phyloP scores from a whole-genome alignment of 2,888 invertebrate genomes.

The Dryocosmus kuriphilus region DNA sequence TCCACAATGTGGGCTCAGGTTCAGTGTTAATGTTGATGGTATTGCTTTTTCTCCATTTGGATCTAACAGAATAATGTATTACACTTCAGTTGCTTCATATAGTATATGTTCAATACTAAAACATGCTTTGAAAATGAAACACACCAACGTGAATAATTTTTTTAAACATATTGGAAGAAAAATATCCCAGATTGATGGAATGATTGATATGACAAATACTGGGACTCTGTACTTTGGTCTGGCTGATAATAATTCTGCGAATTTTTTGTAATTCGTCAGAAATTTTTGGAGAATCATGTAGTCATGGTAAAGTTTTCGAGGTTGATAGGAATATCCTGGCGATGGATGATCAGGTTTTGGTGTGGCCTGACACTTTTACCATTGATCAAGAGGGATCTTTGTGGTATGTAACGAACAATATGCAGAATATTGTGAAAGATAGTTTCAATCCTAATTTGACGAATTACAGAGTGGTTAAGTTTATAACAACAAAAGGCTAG shows the following conservation, averaged over 20 bases:
- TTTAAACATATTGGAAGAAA: constrained; percentile 83
- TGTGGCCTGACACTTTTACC: constrained; percentile 87
- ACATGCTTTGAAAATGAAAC: constrained; percentile 79
- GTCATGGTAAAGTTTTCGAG: constrained; percentile 79
- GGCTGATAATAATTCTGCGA: constrained; percentile 84
- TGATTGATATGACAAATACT: constrained; percentile 86
- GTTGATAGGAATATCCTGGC: constrained; percentile 83
- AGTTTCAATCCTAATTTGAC: constrained; percentile 81
- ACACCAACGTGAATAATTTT: constrained; percentile 72
- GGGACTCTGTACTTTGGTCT: constrained; percentile 86
- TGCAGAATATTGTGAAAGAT: constrained; percentile 83
- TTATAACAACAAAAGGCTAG: constrained; percentile 81
- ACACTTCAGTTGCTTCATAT: constrained; percentile 84
- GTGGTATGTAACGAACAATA: constrained; percentile 83
- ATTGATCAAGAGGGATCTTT: constrained; percentile 84
- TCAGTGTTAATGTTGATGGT: constrained; percentile 84
- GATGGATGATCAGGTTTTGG: constrained; percentile 83
- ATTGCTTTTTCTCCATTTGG: constrained; percentile 84
- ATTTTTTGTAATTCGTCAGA: constrained; percentile 79
- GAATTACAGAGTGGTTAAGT: constrained; percentile 82
- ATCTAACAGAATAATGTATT: constrained; percentile 79
- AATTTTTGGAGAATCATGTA: constrained; percentile 79
- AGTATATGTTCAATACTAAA: constrained; percentile 84
- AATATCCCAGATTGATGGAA: constrained; percentile 85
- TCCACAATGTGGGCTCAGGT: constrained; percentile 82